Evolutionary conservation across 1,140 invertebrate genomes (phyloP).

Genomic region (Penaeus chinensis): DNA sequence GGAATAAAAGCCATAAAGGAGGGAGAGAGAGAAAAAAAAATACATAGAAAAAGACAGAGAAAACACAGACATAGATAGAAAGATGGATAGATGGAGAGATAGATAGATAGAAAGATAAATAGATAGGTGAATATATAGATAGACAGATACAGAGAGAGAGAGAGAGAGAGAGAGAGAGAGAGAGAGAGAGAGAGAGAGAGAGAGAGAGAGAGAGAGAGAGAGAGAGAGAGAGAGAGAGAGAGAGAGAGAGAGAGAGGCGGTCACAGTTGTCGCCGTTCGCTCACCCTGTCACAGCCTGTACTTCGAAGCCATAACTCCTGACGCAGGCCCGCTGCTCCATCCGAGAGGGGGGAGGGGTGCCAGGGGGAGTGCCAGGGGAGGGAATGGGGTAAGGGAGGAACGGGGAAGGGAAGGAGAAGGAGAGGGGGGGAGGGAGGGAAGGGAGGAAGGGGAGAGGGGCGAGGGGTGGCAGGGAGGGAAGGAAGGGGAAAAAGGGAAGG

Average conservation of each 20-base stretch:
- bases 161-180: too few species aligned
- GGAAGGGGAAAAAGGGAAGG: too few species aligned
- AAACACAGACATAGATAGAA: too few species aligned
- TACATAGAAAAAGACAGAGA: too few species aligned
- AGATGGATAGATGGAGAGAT: too few species aligned
- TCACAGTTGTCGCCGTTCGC: conserved; percentile 28
- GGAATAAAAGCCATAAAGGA: too few species aligned
- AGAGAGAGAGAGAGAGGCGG: conserved; percentile 1
- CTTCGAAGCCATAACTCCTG: conserved; percentile 26
- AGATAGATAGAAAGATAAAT: background rate
- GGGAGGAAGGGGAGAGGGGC: background rate
- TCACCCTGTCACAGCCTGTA: conserved; percentile 29
- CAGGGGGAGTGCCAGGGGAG: background rate
- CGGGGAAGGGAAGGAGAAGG: background rate
- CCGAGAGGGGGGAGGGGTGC: background rate
- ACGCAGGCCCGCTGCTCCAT: background rate
- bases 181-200: background rate
- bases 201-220: background rate
- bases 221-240: background rate
- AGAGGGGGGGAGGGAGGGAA: background rate
- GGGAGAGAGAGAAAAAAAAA: too few species aligned
- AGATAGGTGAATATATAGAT: background rate
- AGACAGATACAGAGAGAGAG: background rate
- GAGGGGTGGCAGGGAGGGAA: background rate
- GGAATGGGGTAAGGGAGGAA: too few species aligned